Evolutionary conservation across 2,113 vertebrate species (phyloP), one percentile per base, ranked within the genome.

Genomic region (Nanorana parkeri): DNA sequence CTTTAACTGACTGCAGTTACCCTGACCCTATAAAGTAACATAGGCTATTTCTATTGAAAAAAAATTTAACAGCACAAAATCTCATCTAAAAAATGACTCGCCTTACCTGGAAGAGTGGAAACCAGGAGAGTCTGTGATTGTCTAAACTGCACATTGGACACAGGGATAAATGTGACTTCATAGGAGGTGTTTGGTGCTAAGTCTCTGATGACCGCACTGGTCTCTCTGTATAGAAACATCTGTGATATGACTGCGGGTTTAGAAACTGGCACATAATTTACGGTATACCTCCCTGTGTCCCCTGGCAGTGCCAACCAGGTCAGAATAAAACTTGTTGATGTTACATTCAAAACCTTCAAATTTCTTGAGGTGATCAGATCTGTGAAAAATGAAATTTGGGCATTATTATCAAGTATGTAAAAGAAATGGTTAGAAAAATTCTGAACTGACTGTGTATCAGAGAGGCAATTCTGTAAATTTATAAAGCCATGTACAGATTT

Each of bases 131-230:
- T 92, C 60, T 96, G 95, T 0, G 93, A 84, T 15, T 92, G 89
- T 75, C 95, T 87, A 6, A 87, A 86, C 23, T 83, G 90, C 28
- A 90, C 47, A 17, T 96, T 95, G 72, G 95, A 96, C 78, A 97
- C 94, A 0, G 97, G 95, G 16, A 90, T 89, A 73, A 99, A 94
- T 0, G 86, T 93, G 66, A 94, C 95, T 1, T 89, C 90, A 0
- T 99, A 99, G 0, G 89, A 94, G 20, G 95, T 96, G 78, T 93
- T 91, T 0, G 97, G 92, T 5, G 84, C 83, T 1, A 99, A 92
- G 77, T 86, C 87, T 0, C 85, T 89, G 78, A 98, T 89, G n/a
- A 78, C 23, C 55, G 89, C 86, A 73, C 80, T 87, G 0, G 86
- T 96, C 78, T 92, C 87, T 19, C 93, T 90, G 2, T 92, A 93